Percentiles rank a stretch among this genome's conserved stretches.
phyloP scores from a whole-genome alignment of 2,113 vertebrate species.

The Campylomormyrus tamandua region DNA sequence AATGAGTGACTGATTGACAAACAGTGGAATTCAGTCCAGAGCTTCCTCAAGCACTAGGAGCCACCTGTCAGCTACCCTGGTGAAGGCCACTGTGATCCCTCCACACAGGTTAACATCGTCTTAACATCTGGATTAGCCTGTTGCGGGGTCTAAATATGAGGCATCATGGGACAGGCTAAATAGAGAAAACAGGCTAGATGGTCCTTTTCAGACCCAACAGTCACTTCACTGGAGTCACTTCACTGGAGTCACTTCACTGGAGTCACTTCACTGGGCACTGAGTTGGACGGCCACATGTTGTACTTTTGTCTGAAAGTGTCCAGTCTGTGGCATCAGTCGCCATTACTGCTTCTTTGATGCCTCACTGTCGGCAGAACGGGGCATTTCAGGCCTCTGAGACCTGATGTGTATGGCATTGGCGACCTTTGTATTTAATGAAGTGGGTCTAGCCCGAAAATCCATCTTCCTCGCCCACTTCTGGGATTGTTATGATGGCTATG shows the following conservation, averaged over 20 bases:
- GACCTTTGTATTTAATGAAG: conserved; percentile 9
- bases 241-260: background rate
- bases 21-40: conserved; percentile 17
- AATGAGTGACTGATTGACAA: conserved; percentile 1
- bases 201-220: background rate
- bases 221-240: background rate
- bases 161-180: background rate
- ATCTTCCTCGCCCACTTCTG: background rate
- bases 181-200: background rate
- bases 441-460: conserved; percentile 12
- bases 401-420: conserved; percentile 10
- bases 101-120: background rate
- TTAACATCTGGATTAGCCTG: conserved; percentile 18
- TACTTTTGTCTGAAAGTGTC: background rate
- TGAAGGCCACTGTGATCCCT: background rate
- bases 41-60: background rate
- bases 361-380: background rate
- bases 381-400: background rate
- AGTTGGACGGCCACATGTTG: background rate
- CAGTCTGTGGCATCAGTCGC: background rate
- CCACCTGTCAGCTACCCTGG: background rate
- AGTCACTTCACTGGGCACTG: background rate
- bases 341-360: background rate
- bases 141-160: conserved; percentile 8
- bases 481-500: conserved; percentile 13